phyloP scores from a whole-genome alignment of 1,140 invertebrate species.

The Cyclina sinensis region DNA sequence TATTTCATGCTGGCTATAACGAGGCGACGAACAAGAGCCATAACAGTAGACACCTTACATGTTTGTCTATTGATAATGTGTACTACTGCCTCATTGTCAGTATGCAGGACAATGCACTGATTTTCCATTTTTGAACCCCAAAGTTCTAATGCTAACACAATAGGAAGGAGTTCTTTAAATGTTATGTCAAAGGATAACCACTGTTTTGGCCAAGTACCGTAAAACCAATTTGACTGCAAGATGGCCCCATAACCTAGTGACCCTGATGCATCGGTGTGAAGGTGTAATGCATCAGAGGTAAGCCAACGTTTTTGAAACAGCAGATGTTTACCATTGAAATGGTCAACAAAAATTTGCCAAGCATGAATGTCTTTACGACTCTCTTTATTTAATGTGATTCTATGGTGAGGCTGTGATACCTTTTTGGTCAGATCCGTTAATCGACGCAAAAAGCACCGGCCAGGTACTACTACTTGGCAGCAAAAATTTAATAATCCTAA shows the following conservation, averaged over 20 bases:
- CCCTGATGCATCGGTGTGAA: too few species aligned
- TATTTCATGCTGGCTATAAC: constrained; percentile 34
- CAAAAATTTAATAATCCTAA: constrained; percentile 61
- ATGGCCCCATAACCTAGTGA: constrained; percentile 2
- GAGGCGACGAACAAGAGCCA: constrained; percentile 55
- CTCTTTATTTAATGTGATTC: constrained; percentile 46
- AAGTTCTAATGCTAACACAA: background rate
- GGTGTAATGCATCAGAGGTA: constrained; percentile 27
- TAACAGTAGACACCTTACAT: constrained; percentile 28
- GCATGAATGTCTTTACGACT: background rate
- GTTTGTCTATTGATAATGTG: constrained; percentile 46
- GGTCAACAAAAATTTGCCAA: constrained; percentile 30
- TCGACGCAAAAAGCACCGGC: constrained; percentile 48
- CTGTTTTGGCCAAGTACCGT: background rate
- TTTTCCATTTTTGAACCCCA: constrained; percentile 22
- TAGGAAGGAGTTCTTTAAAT: background rate
- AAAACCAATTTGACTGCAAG: constrained; percentile 36
- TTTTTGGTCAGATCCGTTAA: constrained; percentile 50
- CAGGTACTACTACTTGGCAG: constrained; percentile 52
- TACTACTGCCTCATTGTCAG: too few species aligned
- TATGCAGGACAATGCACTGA: constrained; percentile 24
- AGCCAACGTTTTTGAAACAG: constrained; percentile 35
- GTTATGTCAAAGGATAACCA: background rate
- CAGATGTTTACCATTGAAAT: constrained; percentile 62
- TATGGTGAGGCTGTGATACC: constrained; percentile 56